phyloP scores from a whole-genome alignment of 2,113 vertebrate genomes.

The Urocynchramus pylzowi region DNA sequence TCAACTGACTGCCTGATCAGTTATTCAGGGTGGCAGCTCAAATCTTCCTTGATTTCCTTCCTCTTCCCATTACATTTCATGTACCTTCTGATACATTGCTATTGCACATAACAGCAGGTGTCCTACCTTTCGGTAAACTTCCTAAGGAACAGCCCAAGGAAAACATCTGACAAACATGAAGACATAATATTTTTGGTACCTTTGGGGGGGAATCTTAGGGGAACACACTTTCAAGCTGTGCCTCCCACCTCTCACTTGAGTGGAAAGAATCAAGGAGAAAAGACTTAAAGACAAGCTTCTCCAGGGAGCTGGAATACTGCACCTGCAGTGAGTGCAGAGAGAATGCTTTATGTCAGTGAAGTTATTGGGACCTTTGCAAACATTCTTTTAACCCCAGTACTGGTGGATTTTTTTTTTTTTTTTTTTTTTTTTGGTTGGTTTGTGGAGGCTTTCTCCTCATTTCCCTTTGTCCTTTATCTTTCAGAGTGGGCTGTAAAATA shows the following conservation, averaged over 20 bases:
- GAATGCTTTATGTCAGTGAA: conserved; percentile 55
- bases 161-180: conserved; percentile 33
- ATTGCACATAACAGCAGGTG: not conserved
- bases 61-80: not conserved
- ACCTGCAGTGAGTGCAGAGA: conserved; percentile 53
- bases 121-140: not conserved
- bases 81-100: conserved; percentile 19
- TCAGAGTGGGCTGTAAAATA: not conserved
- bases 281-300: conserved; percentile 6
- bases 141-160: not conserved
- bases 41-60: conserved; percentile 42
- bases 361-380: conserved; percentile 25
- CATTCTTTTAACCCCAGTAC: not conserved
- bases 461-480: not conserved
- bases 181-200: not conserved
- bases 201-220: not conserved
- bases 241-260: conserved; percentile 7
- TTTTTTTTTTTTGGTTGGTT: not conserved
- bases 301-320: conserved; percentile 23
- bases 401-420: not conserved
- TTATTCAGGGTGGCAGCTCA: not conserved
- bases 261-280: conserved; percentile 37
- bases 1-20: not conserved
- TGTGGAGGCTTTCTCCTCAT: not conserved
- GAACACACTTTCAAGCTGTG: conserved; percentile 4